Conservation (phyloP, 2,888 invertebrate species). For the Zootermopsis nevadensis region DNA sequence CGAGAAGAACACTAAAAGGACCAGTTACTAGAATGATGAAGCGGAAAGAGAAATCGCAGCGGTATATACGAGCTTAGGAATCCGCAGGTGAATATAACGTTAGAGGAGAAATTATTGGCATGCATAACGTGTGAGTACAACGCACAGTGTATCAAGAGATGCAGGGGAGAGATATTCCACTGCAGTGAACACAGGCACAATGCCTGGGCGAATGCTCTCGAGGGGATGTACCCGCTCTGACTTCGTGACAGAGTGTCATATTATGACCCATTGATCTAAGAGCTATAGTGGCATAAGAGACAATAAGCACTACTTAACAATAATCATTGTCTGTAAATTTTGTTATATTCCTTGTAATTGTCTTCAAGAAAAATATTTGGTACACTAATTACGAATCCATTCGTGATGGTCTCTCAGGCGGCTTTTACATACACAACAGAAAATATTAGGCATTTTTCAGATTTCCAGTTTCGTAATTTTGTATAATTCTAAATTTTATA, state of each 20-base stretch:
- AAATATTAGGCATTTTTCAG: no score
- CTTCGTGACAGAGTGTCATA: not conserved
- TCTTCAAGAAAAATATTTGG: no score
- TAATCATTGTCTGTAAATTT: no score
- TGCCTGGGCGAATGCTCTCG: not conserved
- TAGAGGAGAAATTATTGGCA: conserved; percentile 1
- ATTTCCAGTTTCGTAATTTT: no score
- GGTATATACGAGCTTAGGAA: not conserved
- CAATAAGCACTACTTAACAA: no score
- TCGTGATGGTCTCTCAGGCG: no score
- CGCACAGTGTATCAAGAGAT: not conserved
- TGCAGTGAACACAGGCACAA: not conserved
- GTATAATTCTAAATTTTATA: no score
- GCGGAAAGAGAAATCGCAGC: not conserved
- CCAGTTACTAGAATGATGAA: not conserved
- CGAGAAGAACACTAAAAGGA: no score
- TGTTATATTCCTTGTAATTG: no score
- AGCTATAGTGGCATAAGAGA: not conserved
- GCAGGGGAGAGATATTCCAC: not conserved
- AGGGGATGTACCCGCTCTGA: not conserved
- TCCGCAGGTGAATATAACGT: not conserved
- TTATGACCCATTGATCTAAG: not conserved
- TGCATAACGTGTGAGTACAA: not conserved
- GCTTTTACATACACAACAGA: no score
- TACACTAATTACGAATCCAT: no score